These are phyloP conservation scores for Phytoseiulus persimilis DNA, from an alignment of 2,888 invertebrate species.

Conservation along the genomic window DNA sequence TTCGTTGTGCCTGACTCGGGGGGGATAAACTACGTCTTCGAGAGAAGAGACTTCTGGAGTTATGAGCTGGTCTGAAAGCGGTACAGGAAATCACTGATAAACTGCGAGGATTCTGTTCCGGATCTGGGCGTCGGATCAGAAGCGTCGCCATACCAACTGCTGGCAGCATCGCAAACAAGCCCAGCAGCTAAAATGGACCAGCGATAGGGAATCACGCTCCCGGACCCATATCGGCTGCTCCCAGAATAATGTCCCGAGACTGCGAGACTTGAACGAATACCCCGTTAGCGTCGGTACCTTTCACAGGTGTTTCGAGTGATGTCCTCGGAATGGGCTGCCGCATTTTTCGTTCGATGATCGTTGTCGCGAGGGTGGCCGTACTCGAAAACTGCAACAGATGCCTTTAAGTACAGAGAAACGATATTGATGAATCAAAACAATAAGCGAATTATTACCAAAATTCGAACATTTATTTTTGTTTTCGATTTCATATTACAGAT, in stretches of 20 bases:
- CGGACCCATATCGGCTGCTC: too few species aligned
- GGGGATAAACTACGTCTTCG: neutral
- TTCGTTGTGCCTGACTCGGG: neutral
- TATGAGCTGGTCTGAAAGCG: neutral
- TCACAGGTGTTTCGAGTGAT: neutral
- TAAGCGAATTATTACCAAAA: neutral
- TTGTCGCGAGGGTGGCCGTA: neutral
- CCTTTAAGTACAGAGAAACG: neutral
- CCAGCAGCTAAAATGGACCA: too few species aligned
- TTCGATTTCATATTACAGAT: neutral
- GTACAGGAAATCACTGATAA: neutral
- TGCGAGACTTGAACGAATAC: neutral
- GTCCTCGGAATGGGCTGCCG: neutral
- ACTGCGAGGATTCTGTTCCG: neutral
- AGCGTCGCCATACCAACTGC: too few species aligned
- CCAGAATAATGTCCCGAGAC: too few species aligned
- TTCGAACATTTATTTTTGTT: neutral
- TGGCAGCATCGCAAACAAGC: too few species aligned
- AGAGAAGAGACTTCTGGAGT: neutral
- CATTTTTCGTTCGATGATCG: neutral
- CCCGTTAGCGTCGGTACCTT: neutral
- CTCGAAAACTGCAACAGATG: slow-evolving; percentile 36
- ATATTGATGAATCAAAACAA: neutral
- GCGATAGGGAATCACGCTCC: neutral
- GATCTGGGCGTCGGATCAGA: too few species aligned